phyloP scores from a whole-genome alignment of 2,888 invertebrate species.

The Priocnemis perturbator region DNA sequence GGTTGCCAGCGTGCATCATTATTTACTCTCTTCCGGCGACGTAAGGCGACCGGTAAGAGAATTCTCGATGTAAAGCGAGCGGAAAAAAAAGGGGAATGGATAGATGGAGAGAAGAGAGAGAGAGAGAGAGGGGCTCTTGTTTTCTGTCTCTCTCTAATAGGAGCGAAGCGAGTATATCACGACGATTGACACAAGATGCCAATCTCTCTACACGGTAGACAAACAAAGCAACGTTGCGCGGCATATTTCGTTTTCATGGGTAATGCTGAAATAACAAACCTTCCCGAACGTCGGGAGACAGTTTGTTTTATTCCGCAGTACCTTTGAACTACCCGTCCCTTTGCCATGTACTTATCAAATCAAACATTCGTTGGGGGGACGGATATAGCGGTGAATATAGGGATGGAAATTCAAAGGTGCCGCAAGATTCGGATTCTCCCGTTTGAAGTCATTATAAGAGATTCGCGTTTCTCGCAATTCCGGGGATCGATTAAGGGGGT shows the following conservation, averaged over 20 bases:
- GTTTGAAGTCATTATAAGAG: slow-evolving; percentile 10
- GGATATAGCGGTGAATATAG: background rate
- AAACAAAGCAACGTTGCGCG: slow-evolving; percentile 44
- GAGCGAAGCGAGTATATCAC: slow-evolving; percentile 37
- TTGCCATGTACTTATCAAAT: slow-evolving; percentile 55
- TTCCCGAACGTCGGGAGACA: slow-evolving; percentile 35
- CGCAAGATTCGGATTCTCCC: slow-evolving; percentile 29
- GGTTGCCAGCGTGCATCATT: slow-evolving; percentile 27
- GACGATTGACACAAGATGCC: slow-evolving; percentile 50
- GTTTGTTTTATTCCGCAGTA: slow-evolving; percentile 56
- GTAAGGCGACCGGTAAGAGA: slow-evolving; percentile 21
- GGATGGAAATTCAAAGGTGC: slow-evolving; percentile 40
- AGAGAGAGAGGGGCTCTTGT: slow-evolving; percentile 9
- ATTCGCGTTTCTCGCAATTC: too few species aligned
- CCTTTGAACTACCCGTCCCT: slow-evolving; percentile 63
- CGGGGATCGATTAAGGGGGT: too few species aligned
- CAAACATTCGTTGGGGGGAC: slow-evolving; percentile 37
- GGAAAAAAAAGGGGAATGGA: slow-evolving; percentile 5
- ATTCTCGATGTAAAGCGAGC: slow-evolving; percentile 16
- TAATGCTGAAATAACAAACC: slow-evolving; percentile 69
- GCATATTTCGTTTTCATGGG: slow-evolving; percentile 57
- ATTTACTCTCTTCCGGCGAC: slow-evolving; percentile 32
- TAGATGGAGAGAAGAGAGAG: slow-evolving; percentile 6
- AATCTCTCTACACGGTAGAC: slow-evolving; percentile 39
- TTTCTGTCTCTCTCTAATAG: slow-evolving; percentile 31